Evolutionary conservation across 2,113 vertebrate genomes (phyloP).

Genomic region (Gadus chalcogrammus): DNA sequence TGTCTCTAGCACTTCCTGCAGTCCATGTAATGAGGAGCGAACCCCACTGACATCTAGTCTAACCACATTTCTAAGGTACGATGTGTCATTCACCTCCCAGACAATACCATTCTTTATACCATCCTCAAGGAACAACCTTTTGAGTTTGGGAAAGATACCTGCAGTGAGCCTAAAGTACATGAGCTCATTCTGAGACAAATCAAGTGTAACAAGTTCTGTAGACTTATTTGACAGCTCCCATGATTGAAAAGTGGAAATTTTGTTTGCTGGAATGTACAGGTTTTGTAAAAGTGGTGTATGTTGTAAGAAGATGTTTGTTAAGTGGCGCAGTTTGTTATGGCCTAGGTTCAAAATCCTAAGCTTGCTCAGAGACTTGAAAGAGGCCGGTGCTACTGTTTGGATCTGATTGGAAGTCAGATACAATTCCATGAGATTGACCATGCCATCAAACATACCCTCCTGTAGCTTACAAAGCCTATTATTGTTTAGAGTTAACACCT

Average conservation of each 20-base stretch:
- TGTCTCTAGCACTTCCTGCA: constrained; percentile 39
- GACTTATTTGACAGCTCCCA: constrained; percentile 48
- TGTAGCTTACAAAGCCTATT: constrained; percentile 45
- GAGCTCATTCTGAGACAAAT: constrained; percentile 57
- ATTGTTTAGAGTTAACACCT: constrained; percentile 46
- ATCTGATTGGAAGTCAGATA: constrained; percentile 41
- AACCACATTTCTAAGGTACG: constrained; percentile 53
- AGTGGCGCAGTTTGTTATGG: constrained; percentile 32
- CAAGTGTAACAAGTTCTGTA: constrained; percentile 19
- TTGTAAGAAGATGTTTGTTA: constrained; percentile 37
- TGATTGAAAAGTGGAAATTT: constrained; percentile 38
- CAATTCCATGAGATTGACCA: constrained; percentile 51
- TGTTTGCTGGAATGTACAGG: constrained; percentile 31
- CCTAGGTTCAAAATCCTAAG: constrained; percentile 53
- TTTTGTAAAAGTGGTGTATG: constrained; percentile 38
- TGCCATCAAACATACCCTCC: constrained; percentile 46
- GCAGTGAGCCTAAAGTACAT: constrained; percentile 48
- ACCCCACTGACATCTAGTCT: constrained; percentile 57
- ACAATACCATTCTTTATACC: constrained; percentile 11
- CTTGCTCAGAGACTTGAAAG: constrained; percentile 48
- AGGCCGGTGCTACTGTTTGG: constrained; percentile 12
- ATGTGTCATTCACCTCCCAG: constrained; percentile 54
- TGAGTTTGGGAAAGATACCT: constrained; percentile 58
- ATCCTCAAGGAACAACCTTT: constrained; percentile 46
- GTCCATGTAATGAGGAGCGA: constrained; percentile 27